Base-by-base conservation (phyloP, 2,113 vertebrate genomes). In the Vicugna pacos region DNA sequence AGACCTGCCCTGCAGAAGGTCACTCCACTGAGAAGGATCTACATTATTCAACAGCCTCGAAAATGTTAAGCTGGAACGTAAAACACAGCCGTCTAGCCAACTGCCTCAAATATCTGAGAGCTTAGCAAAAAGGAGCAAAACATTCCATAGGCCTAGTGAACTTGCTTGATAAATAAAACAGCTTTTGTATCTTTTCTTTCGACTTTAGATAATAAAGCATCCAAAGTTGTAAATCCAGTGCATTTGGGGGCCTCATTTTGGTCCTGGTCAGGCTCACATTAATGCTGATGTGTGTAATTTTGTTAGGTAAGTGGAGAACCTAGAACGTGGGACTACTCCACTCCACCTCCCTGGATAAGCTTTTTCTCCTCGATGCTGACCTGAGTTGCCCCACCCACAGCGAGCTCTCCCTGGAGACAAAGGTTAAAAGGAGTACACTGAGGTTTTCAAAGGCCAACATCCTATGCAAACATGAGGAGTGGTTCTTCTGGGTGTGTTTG, bases 41-140 rank as follows among this genome's bases (percentile, higher is more conserved):
- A 99, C 95, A 98, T 98, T 98, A 99, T 99, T 98, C 99, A 99
- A 85, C 99, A 99, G 98, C 99, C 99, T 24, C 98, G 99, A 94
- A 99, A 99, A 98, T 99, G 96, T 98, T 99, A 98, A 99, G 64
- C 97, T 69, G 65, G 30, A 73, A 28, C 10, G 12, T 97, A 92
- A 97, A 98, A 97, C 83, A 95, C 46, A 97, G 58, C 22, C 19
- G 1, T 95, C 97, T 93, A 56, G 73, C 88, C 96, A 56, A 72
- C 95, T 94, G 84, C 54, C 76, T 65, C 2, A 0, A 94, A 32
- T 73, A 94, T 94, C 85, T 91, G 80, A 94, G 80, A 93, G 77
- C 20, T 80, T 93, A 95, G 86, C 80, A 67, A 92, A 89, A 96
- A 97, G 60, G 60, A 80, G 91, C 46, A 83, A 95, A 95, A 95